These are phyloP conservation scores for Hyposmocoma kahamanoa DNA, from an alignment of 1,140 invertebrate genomes.

Conservation along the genomic window DNA sequence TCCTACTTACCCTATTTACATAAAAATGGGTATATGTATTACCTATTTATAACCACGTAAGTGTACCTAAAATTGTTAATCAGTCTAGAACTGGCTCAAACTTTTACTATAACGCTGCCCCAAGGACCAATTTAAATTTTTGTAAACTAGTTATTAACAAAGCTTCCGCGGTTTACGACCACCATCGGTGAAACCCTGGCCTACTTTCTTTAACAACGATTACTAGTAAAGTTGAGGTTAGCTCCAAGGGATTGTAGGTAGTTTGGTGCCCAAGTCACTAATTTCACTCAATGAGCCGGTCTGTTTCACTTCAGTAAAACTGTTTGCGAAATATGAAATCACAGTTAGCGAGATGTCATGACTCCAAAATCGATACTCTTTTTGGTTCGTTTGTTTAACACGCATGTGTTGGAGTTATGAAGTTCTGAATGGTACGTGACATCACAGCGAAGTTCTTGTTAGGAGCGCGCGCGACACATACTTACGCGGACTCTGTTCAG, in stretches of 20 bases:
- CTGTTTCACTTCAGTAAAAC: conserved; percentile 10
- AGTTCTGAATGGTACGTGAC: conserved; percentile 13
- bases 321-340: conserved; percentile 13
- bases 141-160: neutral
- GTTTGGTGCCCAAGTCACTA: conserved; percentile 6
- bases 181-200: conserved; percentile 22
- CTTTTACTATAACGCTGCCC: too few species aligned
- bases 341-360: too few species aligned
- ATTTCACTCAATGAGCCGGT: conserved; percentile 12
- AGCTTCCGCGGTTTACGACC: neutral
- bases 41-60: too few species aligned
- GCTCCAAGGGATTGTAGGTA: conserved; percentile 16
- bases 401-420: conserved; percentile 6
- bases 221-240: conserved; percentile 12
- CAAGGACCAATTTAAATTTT: neutral
- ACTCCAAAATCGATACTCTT: too few species aligned
- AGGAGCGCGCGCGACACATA: conserved; percentile 1
- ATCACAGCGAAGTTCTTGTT: conserved; percentile 5
- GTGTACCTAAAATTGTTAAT: too few species aligned
- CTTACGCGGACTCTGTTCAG: neutral
- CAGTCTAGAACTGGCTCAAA: too few species aligned
- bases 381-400: too few species aligned
- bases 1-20: too few species aligned
- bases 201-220: conserved; percentile 25
- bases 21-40: too few species aligned